Conservation (phyloP, 2,113 vertebrate species). For the Indicator maculatus region DNA sequence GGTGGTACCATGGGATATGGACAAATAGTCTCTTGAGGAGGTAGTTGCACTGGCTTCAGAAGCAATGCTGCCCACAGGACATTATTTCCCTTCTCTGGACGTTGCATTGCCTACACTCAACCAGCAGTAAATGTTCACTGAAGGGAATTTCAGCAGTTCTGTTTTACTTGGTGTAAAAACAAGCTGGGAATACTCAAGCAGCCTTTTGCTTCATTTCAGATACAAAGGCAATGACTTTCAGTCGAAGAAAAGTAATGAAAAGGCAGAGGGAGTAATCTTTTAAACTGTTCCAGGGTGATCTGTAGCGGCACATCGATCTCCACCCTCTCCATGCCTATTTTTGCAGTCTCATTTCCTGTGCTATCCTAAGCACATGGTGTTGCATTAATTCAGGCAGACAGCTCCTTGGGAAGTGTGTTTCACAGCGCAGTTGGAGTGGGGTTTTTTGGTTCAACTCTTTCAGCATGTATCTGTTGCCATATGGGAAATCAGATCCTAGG, state of each 20-base stretch:
- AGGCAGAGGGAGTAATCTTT: constrained; percentile 6
- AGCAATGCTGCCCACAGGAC: neutral
- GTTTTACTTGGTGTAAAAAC: constrained; percentile 22
- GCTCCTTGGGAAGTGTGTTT: constrained; percentile 7
- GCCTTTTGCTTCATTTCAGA: constrained; percentile 9
- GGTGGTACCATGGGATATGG: neutral
- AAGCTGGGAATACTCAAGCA: neutral
- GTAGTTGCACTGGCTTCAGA: neutral
- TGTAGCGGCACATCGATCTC: neutral
- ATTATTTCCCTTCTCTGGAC: neutral
- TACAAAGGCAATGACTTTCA: neutral
- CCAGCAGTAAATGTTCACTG: neutral
- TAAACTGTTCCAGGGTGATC: neutral
- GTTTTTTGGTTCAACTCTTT: constrained; percentile 32
- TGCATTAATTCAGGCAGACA: constrained; percentile 42
- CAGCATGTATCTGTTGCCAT: constrained; percentile 23
- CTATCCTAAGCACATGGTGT: neutral
- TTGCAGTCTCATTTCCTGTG: constrained; percentile 31
- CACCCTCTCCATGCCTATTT: neutral
- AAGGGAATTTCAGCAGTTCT: neutral
- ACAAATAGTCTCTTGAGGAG: fast-evolving
- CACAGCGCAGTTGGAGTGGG: constrained; percentile 8
- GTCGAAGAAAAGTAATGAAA: constrained; percentile 11
- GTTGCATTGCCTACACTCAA: neutral
- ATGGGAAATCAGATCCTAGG: constrained; percentile 4